A percentile compares a stretch with the other conserved stretches of the same genome.
Evolutionary conservation across 2,888 invertebrate species (phyloP).

Genomic region (Leucophora obtusa): DNA sequence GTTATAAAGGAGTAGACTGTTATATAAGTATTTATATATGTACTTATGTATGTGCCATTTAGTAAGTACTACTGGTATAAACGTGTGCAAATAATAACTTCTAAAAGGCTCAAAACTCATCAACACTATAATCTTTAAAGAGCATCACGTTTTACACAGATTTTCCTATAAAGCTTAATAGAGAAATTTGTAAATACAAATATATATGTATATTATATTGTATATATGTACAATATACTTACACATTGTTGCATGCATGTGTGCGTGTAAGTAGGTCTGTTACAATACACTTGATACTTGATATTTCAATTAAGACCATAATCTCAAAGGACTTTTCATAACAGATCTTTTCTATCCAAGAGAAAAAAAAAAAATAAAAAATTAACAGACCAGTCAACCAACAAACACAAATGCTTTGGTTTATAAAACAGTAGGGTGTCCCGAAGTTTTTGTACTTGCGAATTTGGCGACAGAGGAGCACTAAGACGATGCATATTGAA

Average conservation of each 20-base stretch:
- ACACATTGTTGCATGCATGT: conserved; percentile 24
- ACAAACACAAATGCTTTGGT: neutral
- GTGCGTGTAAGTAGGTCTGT: conserved; percentile 9
- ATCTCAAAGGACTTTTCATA: conserved; percentile 52
- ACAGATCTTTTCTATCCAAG: conserved; percentile 31
- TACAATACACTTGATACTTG: conserved; percentile 49
- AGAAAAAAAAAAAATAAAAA: neutral
- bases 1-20: neutral
- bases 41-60: neutral
- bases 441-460: too few species aligned
- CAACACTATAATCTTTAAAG: conserved; percentile 37
- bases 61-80: conserved; percentile 15
- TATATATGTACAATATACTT: too few species aligned
- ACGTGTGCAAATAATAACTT: conserved; percentile 44
- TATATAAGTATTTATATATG: neutral
- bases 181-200: conserved; percentile 17
- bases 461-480: too few species aligned
- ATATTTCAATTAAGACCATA: conserved; percentile 55
- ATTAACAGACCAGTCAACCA: neutral
- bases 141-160: conserved; percentile 47
- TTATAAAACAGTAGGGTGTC: conserved; percentile 3
- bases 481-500: too few species aligned
- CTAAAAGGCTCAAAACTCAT: conserved; percentile 34
- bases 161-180: conserved; percentile 27
- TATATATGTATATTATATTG: neutral